Evolutionary conservation across 1,140 invertebrate species (phyloP).

Genomic region (Phthorimaea operculella): DNA sequence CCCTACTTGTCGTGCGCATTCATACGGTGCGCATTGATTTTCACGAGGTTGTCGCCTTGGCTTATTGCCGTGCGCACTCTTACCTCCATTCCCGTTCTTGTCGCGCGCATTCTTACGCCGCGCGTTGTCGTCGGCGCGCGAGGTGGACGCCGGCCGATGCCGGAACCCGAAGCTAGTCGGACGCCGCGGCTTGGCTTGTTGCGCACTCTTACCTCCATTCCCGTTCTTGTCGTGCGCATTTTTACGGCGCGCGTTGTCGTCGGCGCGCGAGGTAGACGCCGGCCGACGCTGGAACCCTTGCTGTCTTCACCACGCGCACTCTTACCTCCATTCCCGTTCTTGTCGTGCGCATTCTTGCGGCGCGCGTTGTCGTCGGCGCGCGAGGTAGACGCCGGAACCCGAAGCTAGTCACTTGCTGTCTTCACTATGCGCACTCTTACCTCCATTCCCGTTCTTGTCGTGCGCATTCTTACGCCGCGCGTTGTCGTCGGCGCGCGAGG

Average conservation of each 20-base stretch:
- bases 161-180: slow-evolving; percentile 77
- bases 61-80: no score
- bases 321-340: no score
- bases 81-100: no score
- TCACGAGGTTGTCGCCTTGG: slow-evolving; percentile 69
- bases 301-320: slow-evolving; percentile 64
- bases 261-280: slow-evolving; percentile 66
- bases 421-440: slow-evolving; percentile 25
- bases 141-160: slow-evolving; percentile 68
- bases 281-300: slow-evolving; percentile 60
- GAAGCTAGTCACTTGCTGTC: no score
- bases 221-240: slow-evolving; percentile 11
- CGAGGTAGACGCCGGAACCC: no score
- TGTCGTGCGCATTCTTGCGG: slow-evolving; percentile 54
- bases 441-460: no score
- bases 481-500: slow-evolving; percentile 65
- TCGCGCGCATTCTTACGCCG: slow-evolving; percentile 22
- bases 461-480: slow-evolving; percentile 44
- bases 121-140: no score
- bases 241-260: slow-evolving; percentile 49
- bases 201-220: slow-evolving; percentile 1
- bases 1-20: no score
- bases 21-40: slow-evolving; percentile 48
- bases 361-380: no score
- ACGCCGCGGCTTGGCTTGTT: slow-evolving; percentile 70